phyloP scores from a whole-genome alignment of 2,797 vertebrate genomes.

The Anabas testudineus region DNA sequence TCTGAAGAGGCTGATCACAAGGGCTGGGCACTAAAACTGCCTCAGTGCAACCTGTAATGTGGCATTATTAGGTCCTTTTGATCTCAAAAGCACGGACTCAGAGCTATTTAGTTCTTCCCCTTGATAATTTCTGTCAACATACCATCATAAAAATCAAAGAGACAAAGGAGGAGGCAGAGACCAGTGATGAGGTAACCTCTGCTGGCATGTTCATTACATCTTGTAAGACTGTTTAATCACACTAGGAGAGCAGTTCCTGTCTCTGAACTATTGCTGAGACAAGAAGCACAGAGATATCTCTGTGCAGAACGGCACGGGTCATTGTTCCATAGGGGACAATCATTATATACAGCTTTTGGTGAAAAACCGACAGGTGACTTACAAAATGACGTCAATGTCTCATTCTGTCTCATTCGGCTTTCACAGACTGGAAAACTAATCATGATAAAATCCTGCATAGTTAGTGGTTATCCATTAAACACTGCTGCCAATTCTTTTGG shows the following conservation, averaged over 20 bases:
- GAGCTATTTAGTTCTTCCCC: constrained; percentile 72
- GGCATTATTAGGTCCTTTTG: constrained; percentile 80
- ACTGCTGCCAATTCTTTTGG: neutral
- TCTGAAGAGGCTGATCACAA: constrained; percentile 67
- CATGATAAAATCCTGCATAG: constrained; percentile 21
- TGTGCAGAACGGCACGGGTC: constrained; percentile 34
- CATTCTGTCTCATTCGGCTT: constrained; percentile 35
- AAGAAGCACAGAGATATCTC: constrained; percentile 37
- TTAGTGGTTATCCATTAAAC: constrained; percentile 44
- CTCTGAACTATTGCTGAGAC: constrained; percentile 35
- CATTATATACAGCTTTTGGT: constrained; percentile 45
- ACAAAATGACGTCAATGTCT: constrained; percentile 49
- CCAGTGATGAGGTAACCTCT: constrained; percentile 66
- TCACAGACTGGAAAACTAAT: constrained; percentile 33
- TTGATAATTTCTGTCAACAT: constrained; percentile 80
- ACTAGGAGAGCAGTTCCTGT: constrained; percentile 24
- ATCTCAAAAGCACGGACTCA: constrained; percentile 77
- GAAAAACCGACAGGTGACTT: constrained; percentile 59
- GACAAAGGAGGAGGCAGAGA: constrained; percentile 60
- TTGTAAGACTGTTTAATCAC: constrained; percentile 61
- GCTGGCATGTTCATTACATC: constrained; percentile 52
- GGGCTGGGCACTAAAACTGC: constrained; percentile 73
- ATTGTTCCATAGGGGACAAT: constrained; percentile 41
- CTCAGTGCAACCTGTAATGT: constrained; percentile 80
- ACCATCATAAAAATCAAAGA: constrained; percentile 70